Percentiles rank a stretch among this genome's conserved stretches.
These are phyloP conservation scores for Eupithecia centaureata DNA, from an alignment of 2,888 invertebrate species.

Conservation along the genomic window DNA sequence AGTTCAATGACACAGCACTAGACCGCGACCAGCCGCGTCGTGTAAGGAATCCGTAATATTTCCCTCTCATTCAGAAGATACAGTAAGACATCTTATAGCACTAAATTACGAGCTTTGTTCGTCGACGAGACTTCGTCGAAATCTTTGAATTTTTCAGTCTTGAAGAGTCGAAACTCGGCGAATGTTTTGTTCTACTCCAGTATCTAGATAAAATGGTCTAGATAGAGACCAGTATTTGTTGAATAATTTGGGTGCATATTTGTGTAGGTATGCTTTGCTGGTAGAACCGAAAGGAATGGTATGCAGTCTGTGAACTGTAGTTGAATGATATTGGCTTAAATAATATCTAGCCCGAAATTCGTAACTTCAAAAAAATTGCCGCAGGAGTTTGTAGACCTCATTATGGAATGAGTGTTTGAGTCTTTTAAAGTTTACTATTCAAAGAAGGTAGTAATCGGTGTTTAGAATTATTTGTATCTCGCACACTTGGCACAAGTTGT, in stretches of 20 bases:
- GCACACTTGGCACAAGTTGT: too few relatives aligned
- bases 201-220: background rate
- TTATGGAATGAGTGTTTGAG: background rate
- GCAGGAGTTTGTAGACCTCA: background rate
- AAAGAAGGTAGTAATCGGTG: background rate
- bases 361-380: background rate
- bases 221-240: background rate
- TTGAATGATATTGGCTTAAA: background rate
- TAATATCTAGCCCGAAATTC: background rate
- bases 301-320: background rate
- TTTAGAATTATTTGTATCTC: background rate
- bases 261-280: background rate
- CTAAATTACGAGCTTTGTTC: slow-evolving; percentile 11
- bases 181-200: background rate
- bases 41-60: slow-evolving; percentile 41
- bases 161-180: background rate
- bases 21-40: slow-evolving; percentile 36
- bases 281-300: background rate
- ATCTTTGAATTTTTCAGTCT: slow-evolving; percentile 1
- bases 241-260: background rate
- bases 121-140: background rate
- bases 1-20: slow-evolving; percentile 42
- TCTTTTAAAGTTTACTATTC: background rate
- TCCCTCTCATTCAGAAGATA: slow-evolving; percentile 34
- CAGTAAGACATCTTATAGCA: slow-evolving; percentile 20